Conservation (phyloP, 2,888 invertebrate genomes). For the Gerris lacustris region DNA sequence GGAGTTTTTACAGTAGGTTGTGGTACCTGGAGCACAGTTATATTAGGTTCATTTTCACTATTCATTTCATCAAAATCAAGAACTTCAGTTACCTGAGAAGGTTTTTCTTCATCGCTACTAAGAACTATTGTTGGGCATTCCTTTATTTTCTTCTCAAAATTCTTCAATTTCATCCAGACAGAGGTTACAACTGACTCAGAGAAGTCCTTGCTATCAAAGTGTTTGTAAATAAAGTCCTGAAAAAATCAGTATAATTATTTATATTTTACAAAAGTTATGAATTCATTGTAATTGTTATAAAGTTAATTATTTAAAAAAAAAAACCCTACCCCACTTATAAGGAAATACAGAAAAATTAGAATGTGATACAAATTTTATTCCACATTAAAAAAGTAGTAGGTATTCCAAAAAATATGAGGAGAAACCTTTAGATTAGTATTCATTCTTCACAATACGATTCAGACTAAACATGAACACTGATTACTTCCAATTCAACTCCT, state of each 20-base stretch:
- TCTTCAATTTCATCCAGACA: background rate
- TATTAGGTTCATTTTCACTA: background rate
- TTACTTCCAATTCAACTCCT: too few relatives aligned
- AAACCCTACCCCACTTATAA: too few relatives aligned
- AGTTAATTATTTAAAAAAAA: too few relatives aligned
- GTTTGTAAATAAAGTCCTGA: background rate
- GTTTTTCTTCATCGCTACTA: background rate
- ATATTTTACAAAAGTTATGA: too few relatives aligned
- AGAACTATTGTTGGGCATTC: background rate
- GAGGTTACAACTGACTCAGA: background rate
- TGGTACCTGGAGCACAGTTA: background rate
- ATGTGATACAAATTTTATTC: too few relatives aligned
- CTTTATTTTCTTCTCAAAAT: background rate
- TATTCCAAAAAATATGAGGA: too few relatives aligned
- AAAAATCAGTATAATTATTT: background rate
- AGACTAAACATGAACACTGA: too few relatives aligned
- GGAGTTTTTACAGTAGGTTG: background rate
- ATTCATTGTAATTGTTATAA: too few relatives aligned
- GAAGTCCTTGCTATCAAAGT: background rate
- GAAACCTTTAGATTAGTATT: too few relatives aligned
- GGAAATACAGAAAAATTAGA: too few relatives aligned
- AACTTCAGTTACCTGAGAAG: background rate
- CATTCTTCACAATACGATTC: too few relatives aligned
- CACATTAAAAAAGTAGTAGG: too few relatives aligned
- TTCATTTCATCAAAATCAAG: constrained; percentile 8